Base-by-base conservation (phyloP, 2,113 vertebrate species). In the Myotis brandtii region DNA sequence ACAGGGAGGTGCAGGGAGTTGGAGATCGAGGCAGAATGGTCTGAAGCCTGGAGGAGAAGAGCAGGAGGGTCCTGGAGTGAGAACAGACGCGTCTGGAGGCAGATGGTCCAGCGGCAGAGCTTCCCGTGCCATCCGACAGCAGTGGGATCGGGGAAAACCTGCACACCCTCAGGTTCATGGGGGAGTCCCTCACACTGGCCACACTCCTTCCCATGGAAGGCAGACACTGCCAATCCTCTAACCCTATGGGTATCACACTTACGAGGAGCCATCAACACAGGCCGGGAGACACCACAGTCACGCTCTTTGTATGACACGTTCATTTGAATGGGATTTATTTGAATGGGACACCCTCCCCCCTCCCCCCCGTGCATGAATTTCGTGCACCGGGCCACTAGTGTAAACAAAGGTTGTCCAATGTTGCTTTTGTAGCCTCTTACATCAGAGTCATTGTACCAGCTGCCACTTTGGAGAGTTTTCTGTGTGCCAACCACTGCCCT, bases 91-190 rank as follows among this genome's bases (percentile, higher is more conserved):
- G 21, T 14, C 34, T 48, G 40, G 52, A 25, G 21, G 37, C 34
- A 62, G 59, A 30, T 11, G 0, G 1, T 12, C 66, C 82, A 34
- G 32, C 21, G 13, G 0, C 21, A 48, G 34, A 54, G 30, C 34
- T 2, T 37, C 32, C 30, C 1, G 0, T 0, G 34, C 50, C 3
- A 12, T 17, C 34, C 17, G 21, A 25, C 43, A 30, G 82, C 17
- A 72, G 2, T 16, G 46, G 25, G 66, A 23, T 32, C 32, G 14
- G 59, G 72, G 62, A 82, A 66, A 72, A 18, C 4, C 25, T n/a
- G 54, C 1, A 18, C 17, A 4, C 32, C 50, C 7, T 27, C 21
- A 23, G 16, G 10, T 48, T 88, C 66, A 40, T 0, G 12, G 21
- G 12, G 11, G 32, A 21, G 30, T 85, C 86, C 83, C 76, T 73